phyloP scores from a whole-genome alignment of 2,797 vertebrate species.

The Microctenopoma lineatum region DNA sequence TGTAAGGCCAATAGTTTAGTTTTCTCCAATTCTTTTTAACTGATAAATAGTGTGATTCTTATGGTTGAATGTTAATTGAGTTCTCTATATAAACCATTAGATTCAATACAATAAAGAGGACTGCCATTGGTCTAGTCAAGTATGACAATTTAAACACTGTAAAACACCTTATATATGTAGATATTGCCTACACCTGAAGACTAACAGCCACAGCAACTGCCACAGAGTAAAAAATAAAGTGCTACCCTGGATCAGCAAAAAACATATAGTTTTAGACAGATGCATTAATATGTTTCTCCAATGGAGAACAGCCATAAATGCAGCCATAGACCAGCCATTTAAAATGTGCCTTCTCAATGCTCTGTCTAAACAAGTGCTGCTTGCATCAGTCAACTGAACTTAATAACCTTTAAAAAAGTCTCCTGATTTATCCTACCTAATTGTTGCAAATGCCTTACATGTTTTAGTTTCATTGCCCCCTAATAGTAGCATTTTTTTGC shows the following conservation, averaged over 20 bases:
- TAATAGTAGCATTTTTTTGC: constrained; percentile 25
- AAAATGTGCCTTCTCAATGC: constrained; percentile 48
- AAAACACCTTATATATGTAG: constrained; percentile 14
- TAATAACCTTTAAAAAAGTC: constrained; percentile 32
- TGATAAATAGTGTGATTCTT: neutral
- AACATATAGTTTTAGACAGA: constrained; percentile 14
- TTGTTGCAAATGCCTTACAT: constrained; percentile 19
- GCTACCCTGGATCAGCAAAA: constrained; percentile 23
- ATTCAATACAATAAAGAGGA: constrained; percentile 26
- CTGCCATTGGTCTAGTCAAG: constrained; percentile 12
- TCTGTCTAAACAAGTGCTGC: constrained; percentile 37
- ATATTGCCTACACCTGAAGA: constrained; percentile 33
- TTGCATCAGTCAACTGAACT: constrained; percentile 26
- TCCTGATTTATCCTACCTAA: constrained; percentile 22
- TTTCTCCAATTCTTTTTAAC: neutral
- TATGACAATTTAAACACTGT: constrained; percentile 2
- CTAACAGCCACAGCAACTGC: constrained; percentile 13
- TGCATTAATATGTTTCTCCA: constrained; percentile 48
- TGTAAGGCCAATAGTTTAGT: constrained; percentile 18
- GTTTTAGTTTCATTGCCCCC: constrained; percentile 34
- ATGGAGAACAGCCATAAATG: constrained; percentile 45
- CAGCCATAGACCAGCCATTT: constrained; percentile 26
- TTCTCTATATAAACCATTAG: constrained; percentile 4
- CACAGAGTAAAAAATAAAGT: constrained; percentile 8
- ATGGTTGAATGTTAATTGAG: constrained; percentile 1